Percentiles rank a stretch among this genome's conserved stretches.
phyloP scores from a whole-genome alignment of 2,113 vertebrate species.

The Lynx canadensis region DNA sequence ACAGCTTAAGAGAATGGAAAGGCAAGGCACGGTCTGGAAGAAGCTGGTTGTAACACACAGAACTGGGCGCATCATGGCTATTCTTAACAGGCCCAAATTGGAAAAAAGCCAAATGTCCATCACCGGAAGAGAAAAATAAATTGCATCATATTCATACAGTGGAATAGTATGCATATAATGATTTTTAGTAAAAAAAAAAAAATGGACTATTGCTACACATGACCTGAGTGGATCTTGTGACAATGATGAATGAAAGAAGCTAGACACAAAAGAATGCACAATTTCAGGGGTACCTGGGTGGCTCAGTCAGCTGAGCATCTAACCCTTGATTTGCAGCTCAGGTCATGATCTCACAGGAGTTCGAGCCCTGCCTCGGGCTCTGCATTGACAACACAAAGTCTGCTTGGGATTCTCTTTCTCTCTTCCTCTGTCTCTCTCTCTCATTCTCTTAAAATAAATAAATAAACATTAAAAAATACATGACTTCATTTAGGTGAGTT shows the following conservation, averaged over 20 bases:
- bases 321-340: too few relatives aligned
- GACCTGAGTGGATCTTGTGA: not conserved
- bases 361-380: too few relatives aligned
- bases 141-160: not conserved
- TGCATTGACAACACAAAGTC: too few relatives aligned
- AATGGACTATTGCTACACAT: not conserved
- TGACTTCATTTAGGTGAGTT: not conserved
- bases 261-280: not conserved
- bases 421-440: too few relatives aligned
- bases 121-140: not conserved
- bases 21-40: not conserved
- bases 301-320: too few relatives aligned
- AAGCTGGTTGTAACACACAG: not conserved
- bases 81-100: not conserved
- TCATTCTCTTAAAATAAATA: too few relatives aligned
- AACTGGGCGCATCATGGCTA: not conserved
- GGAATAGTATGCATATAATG: not conserved
- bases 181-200: not conserved
- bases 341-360: too few relatives aligned
- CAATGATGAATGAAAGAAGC: not conserved
- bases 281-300: not conserved
- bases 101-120: not conserved
- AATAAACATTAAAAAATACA: too few relatives aligned
- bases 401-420: too few relatives aligned
- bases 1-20: not conserved